Conservation (phyloP, 2,888 invertebrate genomes). For the Xylota segnis region DNA sequence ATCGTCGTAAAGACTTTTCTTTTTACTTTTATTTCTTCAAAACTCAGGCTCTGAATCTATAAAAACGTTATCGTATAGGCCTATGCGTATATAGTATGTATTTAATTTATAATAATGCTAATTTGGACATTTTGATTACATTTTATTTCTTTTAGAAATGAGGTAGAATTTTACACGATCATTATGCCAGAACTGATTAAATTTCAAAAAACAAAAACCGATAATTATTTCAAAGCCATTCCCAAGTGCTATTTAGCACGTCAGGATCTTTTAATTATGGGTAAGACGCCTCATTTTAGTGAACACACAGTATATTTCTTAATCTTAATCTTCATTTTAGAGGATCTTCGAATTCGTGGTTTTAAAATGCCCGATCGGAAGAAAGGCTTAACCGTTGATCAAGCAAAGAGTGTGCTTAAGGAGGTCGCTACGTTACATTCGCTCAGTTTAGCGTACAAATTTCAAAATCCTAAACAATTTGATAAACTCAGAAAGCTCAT, state of each 20-base stretch:
- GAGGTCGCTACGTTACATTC: conserved; percentile 88
- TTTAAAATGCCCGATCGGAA: conserved; percentile 88
- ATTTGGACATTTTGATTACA: too few species aligned
- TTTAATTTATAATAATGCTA: too few species aligned
- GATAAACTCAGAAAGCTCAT: conserved; percentile 84
- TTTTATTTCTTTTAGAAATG: conserved; percentile 85
- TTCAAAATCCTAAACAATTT: conserved; percentile 86
- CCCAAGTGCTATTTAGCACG: conserved; percentile 87
- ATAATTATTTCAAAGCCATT: conserved; percentile 85
- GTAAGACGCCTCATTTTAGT: conserved; percentile 78
- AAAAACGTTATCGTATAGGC: too few species aligned
- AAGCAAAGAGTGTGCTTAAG: conserved; percentile 87
- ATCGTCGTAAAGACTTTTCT: too few species aligned
- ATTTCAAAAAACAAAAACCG: conserved; percentile 85
- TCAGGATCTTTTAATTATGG: conserved; percentile 86
- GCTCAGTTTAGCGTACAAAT: conserved; percentile 87
- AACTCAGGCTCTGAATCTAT: too few species aligned
- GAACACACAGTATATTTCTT: conserved; percentile 12
- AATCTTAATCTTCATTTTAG: conserved; percentile 78
- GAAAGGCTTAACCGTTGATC: conserved; percentile 87
- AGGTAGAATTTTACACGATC: conserved; percentile 89
- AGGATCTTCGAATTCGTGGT: conserved; percentile 87
- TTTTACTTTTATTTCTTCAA: too few species aligned
- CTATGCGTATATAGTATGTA: too few species aligned
- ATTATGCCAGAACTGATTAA: conserved; percentile 88